Conservation (phyloP, 2,113 vertebrate species). For the Rhombomys opimus region DNA sequence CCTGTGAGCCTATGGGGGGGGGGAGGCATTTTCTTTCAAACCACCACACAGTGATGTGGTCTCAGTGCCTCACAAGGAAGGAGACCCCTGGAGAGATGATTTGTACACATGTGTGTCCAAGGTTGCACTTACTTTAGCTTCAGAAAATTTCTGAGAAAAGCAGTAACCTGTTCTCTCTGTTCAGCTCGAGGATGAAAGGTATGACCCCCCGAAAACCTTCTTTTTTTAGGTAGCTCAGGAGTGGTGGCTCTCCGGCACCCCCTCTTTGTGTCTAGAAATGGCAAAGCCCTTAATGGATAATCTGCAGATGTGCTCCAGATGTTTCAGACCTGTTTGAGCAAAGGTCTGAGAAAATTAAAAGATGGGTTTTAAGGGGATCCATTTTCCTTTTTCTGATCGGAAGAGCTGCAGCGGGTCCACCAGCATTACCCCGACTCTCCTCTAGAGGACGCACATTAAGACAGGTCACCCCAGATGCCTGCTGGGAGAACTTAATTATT, state of each 20-base stretch:
- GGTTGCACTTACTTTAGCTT: constrained; percentile 47
- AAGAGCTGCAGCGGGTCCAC: neutral
- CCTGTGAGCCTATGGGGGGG: neutral
- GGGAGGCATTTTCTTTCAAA: neutral
- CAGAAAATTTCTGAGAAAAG: constrained; percentile 48
- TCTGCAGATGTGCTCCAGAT: neutral
- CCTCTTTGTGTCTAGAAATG: neutral
- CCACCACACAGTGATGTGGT: neutral
- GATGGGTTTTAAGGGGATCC: neutral
- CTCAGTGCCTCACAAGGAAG: constrained; percentile 44
- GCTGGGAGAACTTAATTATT: constrained; percentile 33
- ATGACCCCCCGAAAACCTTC: neutral
- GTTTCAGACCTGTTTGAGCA: neutral
- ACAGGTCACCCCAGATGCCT: neutral
- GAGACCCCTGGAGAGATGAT: neutral
- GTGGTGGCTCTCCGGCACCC: neutral
- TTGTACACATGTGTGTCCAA: neutral
- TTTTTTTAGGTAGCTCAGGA: neutral
- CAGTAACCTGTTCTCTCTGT: neutral
- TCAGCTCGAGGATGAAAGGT: neutral
- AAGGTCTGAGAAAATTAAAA: neutral
- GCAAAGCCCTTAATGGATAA: neutral
- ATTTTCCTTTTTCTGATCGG: neutral
- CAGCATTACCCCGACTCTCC: neutral
- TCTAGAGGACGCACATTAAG: neutral